Base-by-base conservation (phyloP, 2,113 vertebrate genomes). In the Hydrolagus affinis region DNA sequence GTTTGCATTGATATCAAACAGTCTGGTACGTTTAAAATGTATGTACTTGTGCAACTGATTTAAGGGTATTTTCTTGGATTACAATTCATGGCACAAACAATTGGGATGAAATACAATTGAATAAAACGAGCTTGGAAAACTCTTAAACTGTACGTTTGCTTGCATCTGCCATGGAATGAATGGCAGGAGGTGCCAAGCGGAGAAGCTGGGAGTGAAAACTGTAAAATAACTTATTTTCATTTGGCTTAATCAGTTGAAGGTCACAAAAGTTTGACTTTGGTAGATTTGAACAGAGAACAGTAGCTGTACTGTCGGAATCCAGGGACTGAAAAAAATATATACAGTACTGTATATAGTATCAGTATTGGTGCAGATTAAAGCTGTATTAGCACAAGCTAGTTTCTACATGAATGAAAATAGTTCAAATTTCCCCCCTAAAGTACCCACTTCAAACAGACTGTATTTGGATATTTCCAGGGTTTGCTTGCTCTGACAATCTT, bases 401-500 rank as follows among this genome's bases (percentile, higher is more conserved):
- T 30, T 64, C 60, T 68, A 62, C 25, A 66, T 83, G 78, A 66
- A 83, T 66, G 60, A 11, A 83, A 83, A 83, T 66, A 83, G 25
- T 80, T 64, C 77, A 80, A 80, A 80, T 66, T n/a, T 83, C 60
- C 66, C 12, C 60, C 12, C 14, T 44, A 30, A 66, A 66, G 57
- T 66, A 25, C 11, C 28, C 78, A 83, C 11, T 83, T 83, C 78
- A 83, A 6, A 15, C 60, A 66, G 15, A 8, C 32, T 8, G 23
- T 28, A 83, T 66, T 83, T 32, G 32, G 10, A 3, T 32, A 83
- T 32, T 66, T 15, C 30, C 78, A 32, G 78, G 19, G 21, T 83
- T 60, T 10, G 25, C 66, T 83, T 32, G 78, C 62, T 83, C 78
- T 32, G 78, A 83, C 78, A 64, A 66, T 30, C 78, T 83, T 83